These are phyloP conservation scores for Beris chalybata DNA, from an alignment of 2,888 invertebrate species.

Conservation along the genomic window DNA sequence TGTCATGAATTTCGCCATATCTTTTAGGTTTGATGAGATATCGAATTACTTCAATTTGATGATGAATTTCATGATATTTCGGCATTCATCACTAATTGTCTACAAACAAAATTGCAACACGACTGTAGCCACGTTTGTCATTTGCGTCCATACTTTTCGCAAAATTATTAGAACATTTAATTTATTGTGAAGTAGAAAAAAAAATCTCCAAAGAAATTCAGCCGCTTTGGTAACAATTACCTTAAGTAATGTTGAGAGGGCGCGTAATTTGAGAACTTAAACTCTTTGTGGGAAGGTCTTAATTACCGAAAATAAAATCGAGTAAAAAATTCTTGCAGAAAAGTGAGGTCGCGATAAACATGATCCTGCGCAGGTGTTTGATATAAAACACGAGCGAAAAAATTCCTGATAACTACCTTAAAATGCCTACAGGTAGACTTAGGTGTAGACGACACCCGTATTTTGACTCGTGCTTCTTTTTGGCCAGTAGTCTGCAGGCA, in stretches of 20 bases:
- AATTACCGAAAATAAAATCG: slow-evolving; percentile 21
- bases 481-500: not conserved
- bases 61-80: too few relatives aligned
- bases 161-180: too few relatives aligned
- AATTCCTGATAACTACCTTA: slow-evolving; percentile 29
- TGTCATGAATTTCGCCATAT: too few relatives aligned
- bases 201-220: too few relatives aligned
- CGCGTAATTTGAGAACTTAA: slow-evolving; percentile 30
- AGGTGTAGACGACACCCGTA: slow-evolving; percentile 21
- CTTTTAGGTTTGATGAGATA: too few relatives aligned
- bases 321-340: not conserved
- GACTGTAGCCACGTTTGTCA: too few relatives aligned
- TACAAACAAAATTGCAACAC: too few relatives aligned
- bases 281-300: slow-evolving; percentile 30
- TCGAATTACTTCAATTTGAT: too few relatives aligned
- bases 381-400: slow-evolving; percentile 18
- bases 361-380: slow-evolving; percentile 31
- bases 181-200: too few relatives aligned
- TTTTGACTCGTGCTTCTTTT: slow-evolving; percentile 32
- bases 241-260: not conserved
- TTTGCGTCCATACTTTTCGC: too few relatives aligned
- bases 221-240: too few relatives aligned
- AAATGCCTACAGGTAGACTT: not conserved
- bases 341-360: slow-evolving; percentile 12
- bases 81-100: too few relatives aligned